phyloP scores from a whole-genome alignment of 2,888 invertebrate genomes.

The Morpho deidamia region DNA sequence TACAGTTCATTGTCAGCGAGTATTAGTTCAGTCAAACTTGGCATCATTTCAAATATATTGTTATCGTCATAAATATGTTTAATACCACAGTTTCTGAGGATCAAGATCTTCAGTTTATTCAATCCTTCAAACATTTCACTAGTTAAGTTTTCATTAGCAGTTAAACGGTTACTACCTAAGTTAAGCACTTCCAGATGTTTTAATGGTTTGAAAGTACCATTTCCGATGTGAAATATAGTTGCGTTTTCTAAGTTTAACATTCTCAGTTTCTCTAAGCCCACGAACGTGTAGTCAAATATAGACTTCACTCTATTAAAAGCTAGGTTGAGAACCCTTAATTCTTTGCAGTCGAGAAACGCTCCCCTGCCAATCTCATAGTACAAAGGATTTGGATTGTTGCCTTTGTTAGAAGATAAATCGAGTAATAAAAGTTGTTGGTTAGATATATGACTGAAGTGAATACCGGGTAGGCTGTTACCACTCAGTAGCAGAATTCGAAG shows the following conservation, averaged over 20 bases:
- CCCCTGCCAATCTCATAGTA: constrained; percentile 71
- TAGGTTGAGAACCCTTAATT: constrained; percentile 68
- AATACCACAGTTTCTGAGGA: constrained; percentile 72
- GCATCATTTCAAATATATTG: constrained; percentile 71
- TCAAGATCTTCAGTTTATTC: constrained; percentile 62
- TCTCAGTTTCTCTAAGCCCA: constrained; percentile 64
- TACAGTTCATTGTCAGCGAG: constrained; percentile 69
- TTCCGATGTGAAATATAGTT: constrained; percentile 67
- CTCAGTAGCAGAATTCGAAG: constrained; percentile 69
- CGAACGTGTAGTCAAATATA: constrained; percentile 69
- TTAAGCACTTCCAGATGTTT: constrained; percentile 66
- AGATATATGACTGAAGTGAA: constrained; percentile 70
- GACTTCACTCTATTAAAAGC: constrained; percentile 74
- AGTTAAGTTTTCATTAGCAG: constrained; percentile 56
- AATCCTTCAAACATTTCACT: constrained; percentile 66
- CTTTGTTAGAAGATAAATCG: constrained; percentile 74
- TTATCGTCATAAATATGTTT: constrained; percentile 55
- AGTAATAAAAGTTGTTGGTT: constrained; percentile 65
- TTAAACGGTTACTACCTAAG: constrained; percentile 74
- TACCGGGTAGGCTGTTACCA: constrained; percentile 71
- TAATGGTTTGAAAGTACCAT: constrained; percentile 62
- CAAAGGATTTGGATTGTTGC: constrained; percentile 51
- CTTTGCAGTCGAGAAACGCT: constrained; percentile 67
- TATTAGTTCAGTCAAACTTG: constrained; percentile 67
- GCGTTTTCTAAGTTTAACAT: constrained; percentile 73